phyloP scores from a whole-genome alignment of 2,113 vertebrate species.

The Anoura caudifer region DNA sequence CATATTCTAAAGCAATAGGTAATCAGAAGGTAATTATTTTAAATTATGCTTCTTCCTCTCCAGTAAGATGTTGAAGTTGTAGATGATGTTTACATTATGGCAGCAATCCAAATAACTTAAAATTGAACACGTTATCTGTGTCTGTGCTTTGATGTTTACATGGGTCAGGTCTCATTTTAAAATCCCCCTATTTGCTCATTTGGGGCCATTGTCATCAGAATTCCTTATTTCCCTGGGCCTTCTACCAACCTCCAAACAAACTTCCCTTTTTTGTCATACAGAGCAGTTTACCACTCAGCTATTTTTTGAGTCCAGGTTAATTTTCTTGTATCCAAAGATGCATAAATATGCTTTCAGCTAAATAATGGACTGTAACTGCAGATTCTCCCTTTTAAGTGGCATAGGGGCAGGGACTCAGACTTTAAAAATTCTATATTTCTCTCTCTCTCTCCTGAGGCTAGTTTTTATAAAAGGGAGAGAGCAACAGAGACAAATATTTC shows the following conservation, averaged over 20 bases:
- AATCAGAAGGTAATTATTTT: constrained; percentile 71
- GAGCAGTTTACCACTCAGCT: not conserved
- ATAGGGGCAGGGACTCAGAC: not conserved
- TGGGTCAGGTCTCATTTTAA: not conserved
- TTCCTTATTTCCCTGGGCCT: not conserved
- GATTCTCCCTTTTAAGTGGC: not conserved
- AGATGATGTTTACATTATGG: not conserved
- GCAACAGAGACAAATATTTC: not conserved
- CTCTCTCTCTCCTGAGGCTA: not conserved
- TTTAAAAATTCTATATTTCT: not conserved
- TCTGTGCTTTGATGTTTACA: not conserved
- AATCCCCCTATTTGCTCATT: not conserved
- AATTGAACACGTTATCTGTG: not conserved
- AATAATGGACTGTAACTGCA: not conserved
- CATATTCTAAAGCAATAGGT: not conserved
- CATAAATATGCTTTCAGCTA: not conserved
- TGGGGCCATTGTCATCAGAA: not conserved
- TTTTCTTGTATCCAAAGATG: not conserved
- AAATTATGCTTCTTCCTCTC: not conserved
- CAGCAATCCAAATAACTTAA: not conserved
- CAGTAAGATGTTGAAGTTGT: not conserved
- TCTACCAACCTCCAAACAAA: not conserved
- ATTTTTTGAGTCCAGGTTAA: not conserved
- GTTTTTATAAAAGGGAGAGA: not conserved
- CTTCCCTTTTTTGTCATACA: not conserved